These are phyloP conservation scores for Opisthograptis luteolata DNA, from an alignment of 2,888 invertebrate species.

Conservation along the genomic window DNA sequence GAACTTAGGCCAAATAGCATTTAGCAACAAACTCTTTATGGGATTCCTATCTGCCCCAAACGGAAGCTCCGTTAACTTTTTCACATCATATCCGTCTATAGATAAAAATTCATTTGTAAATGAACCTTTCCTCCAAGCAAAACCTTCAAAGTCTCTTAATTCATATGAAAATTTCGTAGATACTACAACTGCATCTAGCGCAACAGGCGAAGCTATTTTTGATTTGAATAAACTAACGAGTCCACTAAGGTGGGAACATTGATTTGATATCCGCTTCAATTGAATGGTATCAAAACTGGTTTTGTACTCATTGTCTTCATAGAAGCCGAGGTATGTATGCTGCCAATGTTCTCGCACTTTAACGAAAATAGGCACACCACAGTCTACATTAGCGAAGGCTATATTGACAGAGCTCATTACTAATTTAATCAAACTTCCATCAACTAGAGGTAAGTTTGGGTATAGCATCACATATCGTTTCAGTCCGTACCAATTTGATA, in stretches of 20 bases:
- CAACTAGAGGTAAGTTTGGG: slow-evolving; percentile 85
- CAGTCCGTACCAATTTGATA: slow-evolving; percentile 91
- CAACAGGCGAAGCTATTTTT: slow-evolving; percentile 89
- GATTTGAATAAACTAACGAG: slow-evolving; percentile 95
- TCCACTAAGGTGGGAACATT: slow-evolving; percentile 92
- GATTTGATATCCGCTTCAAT: slow-evolving; percentile 90
- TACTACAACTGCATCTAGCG: slow-evolving; percentile 87
- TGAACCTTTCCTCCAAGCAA: slow-evolving; percentile 85
- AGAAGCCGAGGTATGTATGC: slow-evolving; percentile 91
- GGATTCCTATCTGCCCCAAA: slow-evolving; percentile 95
- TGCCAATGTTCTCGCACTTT: slow-evolving; percentile 93
- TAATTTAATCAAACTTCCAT: slow-evolving; percentile 90
- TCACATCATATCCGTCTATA: slow-evolving; percentile 78
- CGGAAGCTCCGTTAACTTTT: slow-evolving; percentile 85
- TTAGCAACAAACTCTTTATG: slow-evolving; percentile 89
- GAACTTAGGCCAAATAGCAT: slow-evolving; percentile 94
- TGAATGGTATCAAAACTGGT: slow-evolving; percentile 96
- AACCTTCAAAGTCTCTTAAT: slow-evolving; percentile 84
- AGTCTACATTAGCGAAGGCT: slow-evolving; percentile 91
- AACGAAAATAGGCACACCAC: slow-evolving; percentile 93
- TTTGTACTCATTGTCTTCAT: slow-evolving; percentile 89
- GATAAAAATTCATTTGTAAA: slow-evolving; percentile 75
- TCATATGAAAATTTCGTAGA: slow-evolving; percentile 91
- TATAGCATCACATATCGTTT: slow-evolving; percentile 92
- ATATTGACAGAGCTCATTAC: slow-evolving; percentile 92